Base-by-base conservation (phyloP, 2,888 invertebrate genomes). In the Cheilosia soror region DNA sequence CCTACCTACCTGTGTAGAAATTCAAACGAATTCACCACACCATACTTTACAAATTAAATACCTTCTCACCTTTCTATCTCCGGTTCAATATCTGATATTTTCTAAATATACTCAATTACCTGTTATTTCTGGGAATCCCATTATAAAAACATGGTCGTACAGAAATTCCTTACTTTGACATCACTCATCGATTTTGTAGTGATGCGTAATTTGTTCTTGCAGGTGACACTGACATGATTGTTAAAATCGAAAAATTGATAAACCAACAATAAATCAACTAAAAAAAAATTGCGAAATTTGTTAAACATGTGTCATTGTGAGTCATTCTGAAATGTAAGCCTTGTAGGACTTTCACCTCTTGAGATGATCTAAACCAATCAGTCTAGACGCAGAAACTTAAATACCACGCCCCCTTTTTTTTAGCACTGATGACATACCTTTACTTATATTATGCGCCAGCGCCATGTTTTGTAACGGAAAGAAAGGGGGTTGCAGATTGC, bases 71-170 rank as follows among this genome's bases (percentile, higher is more conserved):
- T 55, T 57, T 53, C 58, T 37, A 72, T 78, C 71, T 77, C 71
- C 82, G 71, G 78, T 58, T 82, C 62, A 69, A 77, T 77, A 66
- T 77, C n/a, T 71, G 1, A 15, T 58, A 69, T 65, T 72, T 53
- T 78, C 82, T 72, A 72, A 72, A 72, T 62, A 65, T 69, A 78
- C 47, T 60, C 71, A 82, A 72, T 72, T 82, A 82, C 78, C 82
- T 82, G 62, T 7, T 9, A 55, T 25, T 82, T 82, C 82, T 72
- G 55, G 66, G 77, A 78, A 82, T 62, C 72, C 66, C 58, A 49
- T 47, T 40, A 66, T 15, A 57, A 27, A 42, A 63, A 37, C 37
- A 4, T n/a, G 20, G 27, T 51, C 25, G 49, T 7, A 42, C n/a
- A 53, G n/a, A 65, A 63, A 75, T 31, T 42, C 49, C 20, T 47